Evolutionary conservation across 2,113 vertebrate genomes (phyloP).

Genomic region (Zapus hudsonius): DNA sequence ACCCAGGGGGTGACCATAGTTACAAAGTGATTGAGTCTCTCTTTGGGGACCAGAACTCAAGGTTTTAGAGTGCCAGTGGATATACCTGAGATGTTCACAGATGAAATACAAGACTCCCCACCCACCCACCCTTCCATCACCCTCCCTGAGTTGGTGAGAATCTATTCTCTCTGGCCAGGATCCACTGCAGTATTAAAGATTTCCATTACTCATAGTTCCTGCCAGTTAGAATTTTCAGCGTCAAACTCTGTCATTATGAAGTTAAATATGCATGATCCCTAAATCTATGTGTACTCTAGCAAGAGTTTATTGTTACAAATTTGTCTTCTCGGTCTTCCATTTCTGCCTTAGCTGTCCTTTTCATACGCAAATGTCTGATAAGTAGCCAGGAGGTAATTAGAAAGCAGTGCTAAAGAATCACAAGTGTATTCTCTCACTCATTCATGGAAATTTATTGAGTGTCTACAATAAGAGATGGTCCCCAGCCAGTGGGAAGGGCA

Average conservation of each 20-base stretch:
- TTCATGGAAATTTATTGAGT: constrained; percentile 64
- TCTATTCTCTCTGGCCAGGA: constrained; percentile 38
- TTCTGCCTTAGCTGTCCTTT: constrained; percentile 69
- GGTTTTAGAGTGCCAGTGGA: not conserved
- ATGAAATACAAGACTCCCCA: not conserved
- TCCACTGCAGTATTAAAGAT: constrained; percentile 68
- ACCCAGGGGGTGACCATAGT: not conserved
- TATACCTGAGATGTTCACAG: not conserved
- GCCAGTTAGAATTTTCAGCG: constrained; percentile 69
- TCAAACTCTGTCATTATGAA: constrained; percentile 75
- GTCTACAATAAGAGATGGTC: constrained; percentile 45
- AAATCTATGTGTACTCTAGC: constrained; percentile 76
- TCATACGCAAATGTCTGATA: constrained; percentile 66
- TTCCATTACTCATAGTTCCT: constrained; percentile 69
- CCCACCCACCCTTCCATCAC: not conserved
- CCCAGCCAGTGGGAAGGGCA: constrained; percentile 36
- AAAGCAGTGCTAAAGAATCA: constrained; percentile 63
- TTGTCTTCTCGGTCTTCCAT: constrained; percentile 62
- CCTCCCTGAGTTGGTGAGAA: constrained; percentile 23
- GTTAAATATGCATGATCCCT: constrained; percentile 79
- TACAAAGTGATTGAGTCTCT: not conserved
- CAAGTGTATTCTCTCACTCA: constrained; percentile 59
- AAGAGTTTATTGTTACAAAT: constrained; percentile 75
- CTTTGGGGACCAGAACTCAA: not conserved
- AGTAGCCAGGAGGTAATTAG: constrained; percentile 77